A percentile compares a stretch with the other conserved stretches of the same genome.
These are phyloP conservation scores for Echinometra lucunter DNA, from an alignment of 53 echinoderm and acorn worm genomes.

Conservation along the genomic window DNA sequence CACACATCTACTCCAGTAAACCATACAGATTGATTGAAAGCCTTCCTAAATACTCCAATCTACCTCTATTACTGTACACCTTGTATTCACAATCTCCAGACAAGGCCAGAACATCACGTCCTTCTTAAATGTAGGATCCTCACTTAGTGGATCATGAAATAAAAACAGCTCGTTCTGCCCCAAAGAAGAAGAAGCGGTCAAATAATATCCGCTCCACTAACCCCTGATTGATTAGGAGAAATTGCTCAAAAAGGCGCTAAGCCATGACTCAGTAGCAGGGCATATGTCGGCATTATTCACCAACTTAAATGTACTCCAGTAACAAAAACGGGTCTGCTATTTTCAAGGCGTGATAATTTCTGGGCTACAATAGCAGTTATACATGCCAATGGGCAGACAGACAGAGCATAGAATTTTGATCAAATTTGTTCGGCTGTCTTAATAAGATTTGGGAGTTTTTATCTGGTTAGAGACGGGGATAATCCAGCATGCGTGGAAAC, in stretches of 20 bases:
- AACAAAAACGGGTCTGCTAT: not conserved
- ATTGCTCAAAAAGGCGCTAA: slow-evolving; percentile 56
- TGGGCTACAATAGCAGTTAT: slow-evolving; percentile 31
- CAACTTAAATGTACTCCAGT: not conserved
- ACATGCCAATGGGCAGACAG: slow-evolving; percentile 17
- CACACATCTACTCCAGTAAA: not conserved
- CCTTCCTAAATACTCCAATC: not conserved
- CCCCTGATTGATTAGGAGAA: slow-evolving; percentile 12
- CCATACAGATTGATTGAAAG: not conserved
- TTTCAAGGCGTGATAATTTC: slow-evolving; percentile 38
- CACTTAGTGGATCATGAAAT: not conserved
- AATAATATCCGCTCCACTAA: not conserved
- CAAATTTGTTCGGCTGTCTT: not conserved
- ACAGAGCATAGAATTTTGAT: slow-evolving; percentile 20
- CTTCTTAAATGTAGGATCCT: not conserved
- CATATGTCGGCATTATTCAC: slow-evolving; percentile 38
- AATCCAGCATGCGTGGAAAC: slow-evolving; percentile 6
- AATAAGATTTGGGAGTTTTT: slow-evolving; percentile 11
- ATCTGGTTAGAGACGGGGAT: slow-evolving; percentile 34
- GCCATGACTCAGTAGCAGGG: slow-evolving; percentile 29
- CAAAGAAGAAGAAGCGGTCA: slow-evolving; percentile 8
- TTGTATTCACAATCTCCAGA: not conserved
- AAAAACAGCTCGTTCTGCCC: not conserved
- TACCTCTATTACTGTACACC: not conserved
- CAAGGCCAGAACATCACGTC: not conserved